phyloP scores from a whole-genome alignment of 2,113 vertebrate genomes.

The Channa argus region DNA sequence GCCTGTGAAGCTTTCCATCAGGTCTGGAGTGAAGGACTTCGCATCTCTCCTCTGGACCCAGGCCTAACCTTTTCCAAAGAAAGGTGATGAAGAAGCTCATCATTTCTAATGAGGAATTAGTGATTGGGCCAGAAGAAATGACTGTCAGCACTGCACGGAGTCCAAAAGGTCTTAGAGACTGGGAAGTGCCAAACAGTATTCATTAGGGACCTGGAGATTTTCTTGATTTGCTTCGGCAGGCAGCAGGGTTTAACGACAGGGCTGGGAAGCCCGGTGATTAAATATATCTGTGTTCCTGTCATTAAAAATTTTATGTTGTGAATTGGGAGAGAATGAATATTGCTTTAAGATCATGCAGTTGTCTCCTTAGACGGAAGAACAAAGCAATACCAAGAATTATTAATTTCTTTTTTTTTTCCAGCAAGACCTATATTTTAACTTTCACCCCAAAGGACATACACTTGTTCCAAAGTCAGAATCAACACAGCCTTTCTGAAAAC shows the following conservation, averaged over 20 bases:
- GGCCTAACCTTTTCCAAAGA: constrained; percentile 84
- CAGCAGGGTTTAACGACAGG: constrained; percentile 34
- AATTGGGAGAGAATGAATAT: constrained; percentile 47
- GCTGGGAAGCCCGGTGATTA: constrained; percentile 51
- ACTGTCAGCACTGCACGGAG: constrained; percentile 69
- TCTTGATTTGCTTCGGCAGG: constrained; percentile 58
- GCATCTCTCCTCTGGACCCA: constrained; percentile 66
- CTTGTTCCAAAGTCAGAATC: constrained; percentile 62
- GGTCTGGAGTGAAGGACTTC: constrained; percentile 78
- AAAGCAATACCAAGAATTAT: constrained; percentile 53
- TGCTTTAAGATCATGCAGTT: constrained; percentile 62
- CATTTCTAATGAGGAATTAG: constrained; percentile 86
- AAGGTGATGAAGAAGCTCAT: constrained; percentile 85
- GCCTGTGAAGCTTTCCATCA: constrained; percentile 77
- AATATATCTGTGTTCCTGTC: constrained; percentile 37
- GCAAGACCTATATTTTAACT: constrained; percentile 48
- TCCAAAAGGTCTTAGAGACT: constrained; percentile 65
- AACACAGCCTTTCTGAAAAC: constrained; percentile 50
- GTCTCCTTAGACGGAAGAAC: constrained; percentile 32
- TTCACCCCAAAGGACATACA: constrained; percentile 36
- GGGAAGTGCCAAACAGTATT: constrained; percentile 66
- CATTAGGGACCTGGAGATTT: constrained; percentile 60
- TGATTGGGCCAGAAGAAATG: constrained; percentile 72
- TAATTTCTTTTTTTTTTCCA: constrained; percentile 9
- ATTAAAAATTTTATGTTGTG: constrained; percentile 30